A percentile compares a stretch with the other conserved stretches of the same genome.
These are phyloP conservation scores for Ormyrus rosae DNA, from an alignment of 2,888 invertebrate genomes.

Conservation along the genomic window DNA sequence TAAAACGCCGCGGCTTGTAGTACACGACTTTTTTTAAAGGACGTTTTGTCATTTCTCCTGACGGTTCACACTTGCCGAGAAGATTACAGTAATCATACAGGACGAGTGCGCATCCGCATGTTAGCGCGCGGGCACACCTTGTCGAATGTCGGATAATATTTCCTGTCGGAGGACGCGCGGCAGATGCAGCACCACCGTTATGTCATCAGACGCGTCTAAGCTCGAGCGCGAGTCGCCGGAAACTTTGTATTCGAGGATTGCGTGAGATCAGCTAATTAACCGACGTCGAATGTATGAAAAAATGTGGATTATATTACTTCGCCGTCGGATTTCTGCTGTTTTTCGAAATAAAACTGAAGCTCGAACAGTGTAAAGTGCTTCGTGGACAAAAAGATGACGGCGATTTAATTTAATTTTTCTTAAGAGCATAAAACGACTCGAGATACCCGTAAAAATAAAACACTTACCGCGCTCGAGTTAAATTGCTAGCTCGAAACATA, in stretches of 20 bases:
- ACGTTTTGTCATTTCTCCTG: conserved; percentile 47
- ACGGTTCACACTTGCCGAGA: conserved; percentile 37
- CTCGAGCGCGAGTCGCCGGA: conserved; percentile 4
- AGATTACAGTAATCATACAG: conserved; percentile 45
- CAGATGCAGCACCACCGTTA: conserved; percentile 62
- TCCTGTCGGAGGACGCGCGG: conserved; percentile 56
- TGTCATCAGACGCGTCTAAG: conserved; percentile 61
- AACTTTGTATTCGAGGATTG: neutral
- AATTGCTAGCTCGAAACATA: no score
- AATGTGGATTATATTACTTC: no score
- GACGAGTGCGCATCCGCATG: conserved; percentile 21
- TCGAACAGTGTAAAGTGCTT: no score
- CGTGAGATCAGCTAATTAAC: no score
- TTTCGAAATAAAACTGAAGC: no score
- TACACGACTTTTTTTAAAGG: conserved; percentile 3
- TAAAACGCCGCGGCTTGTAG: conserved; percentile 8
- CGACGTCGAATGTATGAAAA: no score
- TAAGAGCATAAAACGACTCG: no score
- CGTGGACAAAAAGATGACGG: no score
- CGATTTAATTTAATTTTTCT: no score
- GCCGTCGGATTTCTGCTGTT: no score
- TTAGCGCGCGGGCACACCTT: conserved; percentile 46
- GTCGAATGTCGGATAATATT: conserved; percentile 62
- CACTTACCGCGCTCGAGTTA: no score
- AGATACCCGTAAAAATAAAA: no score